Conservation (phyloP, 2,113 vertebrate species). For the Circaetus gallicus region DNA sequence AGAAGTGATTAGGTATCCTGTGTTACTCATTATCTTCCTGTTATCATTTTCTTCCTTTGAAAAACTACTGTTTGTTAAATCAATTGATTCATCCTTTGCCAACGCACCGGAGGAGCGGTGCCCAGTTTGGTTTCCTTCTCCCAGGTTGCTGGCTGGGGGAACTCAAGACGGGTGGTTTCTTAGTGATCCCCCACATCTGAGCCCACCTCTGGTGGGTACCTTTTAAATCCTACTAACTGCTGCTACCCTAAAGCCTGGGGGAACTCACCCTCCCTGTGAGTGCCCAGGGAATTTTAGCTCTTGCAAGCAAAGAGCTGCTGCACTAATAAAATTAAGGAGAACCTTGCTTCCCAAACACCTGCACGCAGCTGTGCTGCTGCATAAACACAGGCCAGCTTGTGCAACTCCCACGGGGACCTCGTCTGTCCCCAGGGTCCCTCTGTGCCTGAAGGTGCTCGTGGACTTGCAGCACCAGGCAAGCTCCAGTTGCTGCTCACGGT, state of each 20-base stretch:
- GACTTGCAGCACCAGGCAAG: neutral
- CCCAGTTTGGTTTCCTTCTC: neutral
- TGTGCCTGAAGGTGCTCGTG: accelerated
- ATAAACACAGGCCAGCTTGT: neutral
- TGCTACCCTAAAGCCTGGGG: neutral
- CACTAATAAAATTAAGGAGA: neutral
- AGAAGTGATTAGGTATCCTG: constrained; percentile 25
- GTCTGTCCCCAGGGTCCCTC: neutral
- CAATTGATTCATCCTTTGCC: constrained; percentile 23
- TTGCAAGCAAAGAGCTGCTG: neutral
- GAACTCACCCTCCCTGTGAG: neutral
- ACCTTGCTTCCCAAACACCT: neutral
- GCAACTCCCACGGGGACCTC: accelerated
- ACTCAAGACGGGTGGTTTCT: neutral
- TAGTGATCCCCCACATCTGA: neutral
- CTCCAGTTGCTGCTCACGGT: accelerated
- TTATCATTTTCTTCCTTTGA: constrained; percentile 34
- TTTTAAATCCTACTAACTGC: neutral
- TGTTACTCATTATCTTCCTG: constrained; percentile 42
- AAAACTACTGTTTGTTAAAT: neutral
- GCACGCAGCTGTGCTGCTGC: neutral
- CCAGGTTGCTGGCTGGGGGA: neutral
- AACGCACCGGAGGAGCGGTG: neutral
- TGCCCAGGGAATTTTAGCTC: neutral
- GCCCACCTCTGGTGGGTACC: neutral